Evolutionary conservation across 2,797 vertebrate genomes (phyloP), one percentile per base, ranked within the genome.

Genomic region (Aselliscus stoliczkanus): DNA sequence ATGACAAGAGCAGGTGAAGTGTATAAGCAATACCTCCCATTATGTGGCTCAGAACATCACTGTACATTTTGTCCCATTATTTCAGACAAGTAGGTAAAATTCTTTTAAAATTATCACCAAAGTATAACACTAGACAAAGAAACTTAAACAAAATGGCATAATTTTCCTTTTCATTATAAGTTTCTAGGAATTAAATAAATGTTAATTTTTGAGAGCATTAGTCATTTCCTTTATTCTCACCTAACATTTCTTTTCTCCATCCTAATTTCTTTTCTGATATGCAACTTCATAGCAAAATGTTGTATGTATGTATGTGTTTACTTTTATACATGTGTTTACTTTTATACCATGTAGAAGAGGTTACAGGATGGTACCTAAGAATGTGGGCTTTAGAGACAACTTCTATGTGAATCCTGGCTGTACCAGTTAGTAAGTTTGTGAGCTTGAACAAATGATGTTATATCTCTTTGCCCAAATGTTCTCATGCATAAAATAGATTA

Each of bases 181-280:
- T 72, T 82, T 76, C n/a, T 75, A 69, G 54, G n/a, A 67, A 67
- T 65, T 87, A 75, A 58, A 73, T 80, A 91, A 91, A 67, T 95
- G 18, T 88, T 79, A 69, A 76, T 92, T 23, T 88, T 88, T 92
- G 60, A 67, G 65, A 65, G 81, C 10, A 67, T 37, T 58, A 52
- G 10, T 70, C 72, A 91, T 77, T 72, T 81, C 11, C 29, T 88
- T 82, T 83, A 56, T 54, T 77, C 50, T 79, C 14, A 79, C 23
- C 86, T 90, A 67, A 6, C 25, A 56, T 82, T 52, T 17, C 31
- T 62, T 73, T 81, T 89, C n/a, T 85, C 29, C 27, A 75, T 82
- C 20, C n/a, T 64, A 62, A 60, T 34, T 62, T 93, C 21, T 84
- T 82, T 31, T 39, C 72, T 65, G 2, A 44, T 14, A 14, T 34